Conservation (phyloP, 1,140 invertebrate genomes). For the Hypothenemus hampei region DNA sequence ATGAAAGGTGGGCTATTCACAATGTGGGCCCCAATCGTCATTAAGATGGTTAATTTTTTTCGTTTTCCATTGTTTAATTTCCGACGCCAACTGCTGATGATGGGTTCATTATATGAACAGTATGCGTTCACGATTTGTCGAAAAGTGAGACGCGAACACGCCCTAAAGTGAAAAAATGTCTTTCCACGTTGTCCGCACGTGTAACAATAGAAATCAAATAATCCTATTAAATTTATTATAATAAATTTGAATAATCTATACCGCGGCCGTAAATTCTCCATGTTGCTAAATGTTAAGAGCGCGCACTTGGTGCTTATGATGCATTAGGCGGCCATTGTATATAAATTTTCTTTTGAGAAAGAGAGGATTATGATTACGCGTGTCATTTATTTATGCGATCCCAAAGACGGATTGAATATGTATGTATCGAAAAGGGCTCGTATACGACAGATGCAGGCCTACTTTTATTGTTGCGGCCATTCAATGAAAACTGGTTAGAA, state of each 20-base stretch:
- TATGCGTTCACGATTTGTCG: too few species aligned
- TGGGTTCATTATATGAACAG: conserved; percentile 26
- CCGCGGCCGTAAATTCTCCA: conserved; percentile 24
- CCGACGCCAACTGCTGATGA: conserved; percentile 25
- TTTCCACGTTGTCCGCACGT: conserved; percentile 13
- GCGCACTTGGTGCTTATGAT: conserved; percentile 24
- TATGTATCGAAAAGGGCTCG: conserved; percentile 10
- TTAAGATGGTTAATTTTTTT: conserved; percentile 9
- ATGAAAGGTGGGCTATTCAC: conserved; percentile 14
- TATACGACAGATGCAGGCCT: background rate
- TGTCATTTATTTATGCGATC: conserved; percentile 28
- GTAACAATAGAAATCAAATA: conserved; percentile 30
- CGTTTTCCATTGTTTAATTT: conserved; percentile 28
- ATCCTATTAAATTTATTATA: conserved; percentile 29
- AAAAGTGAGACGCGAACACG: conserved; percentile 11
- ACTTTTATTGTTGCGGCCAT: too few species aligned
- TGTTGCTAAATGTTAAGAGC: conserved; percentile 26
- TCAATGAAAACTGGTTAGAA: too few species aligned
- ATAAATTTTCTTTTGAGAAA: conserved; percentile 8
- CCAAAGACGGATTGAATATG: conserved; percentile 13
- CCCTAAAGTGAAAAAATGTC: conserved; percentile 27
- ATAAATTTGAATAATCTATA: conserved; percentile 32
- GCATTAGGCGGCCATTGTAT: conserved; percentile 27
- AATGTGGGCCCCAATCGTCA: conserved; percentile 16
- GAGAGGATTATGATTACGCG: conserved; percentile 24